Percentiles rank a stretch among this genome's conserved stretches.
These are phyloP conservation scores for Harpalus rubripes DNA, from an alignment of 2,888 invertebrate genomes.

Conservation along the genomic window DNA sequence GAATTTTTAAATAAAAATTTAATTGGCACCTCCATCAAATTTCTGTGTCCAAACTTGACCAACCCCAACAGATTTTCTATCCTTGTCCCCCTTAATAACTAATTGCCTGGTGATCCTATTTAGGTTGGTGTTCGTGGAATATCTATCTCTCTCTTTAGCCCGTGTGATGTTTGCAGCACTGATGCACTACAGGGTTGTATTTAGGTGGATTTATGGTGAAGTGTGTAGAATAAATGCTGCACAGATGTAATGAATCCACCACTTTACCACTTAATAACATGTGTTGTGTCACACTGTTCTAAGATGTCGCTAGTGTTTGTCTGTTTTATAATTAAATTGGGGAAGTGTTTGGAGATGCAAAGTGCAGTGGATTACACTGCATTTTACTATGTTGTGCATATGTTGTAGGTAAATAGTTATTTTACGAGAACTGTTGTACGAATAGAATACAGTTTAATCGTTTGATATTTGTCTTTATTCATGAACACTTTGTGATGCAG, in stretches of 20 bases:
- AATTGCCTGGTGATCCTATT: neutral
- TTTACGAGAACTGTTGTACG: too few relatives aligned
- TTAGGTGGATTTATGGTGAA: constrained; percentile 24
- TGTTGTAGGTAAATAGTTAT: too few relatives aligned
- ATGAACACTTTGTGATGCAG: too few relatives aligned
- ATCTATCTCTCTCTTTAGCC: neutral
- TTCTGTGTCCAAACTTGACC: too few relatives aligned
- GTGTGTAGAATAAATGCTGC: neutral
- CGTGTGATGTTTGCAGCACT: neutral
- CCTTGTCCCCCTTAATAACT: neutral
- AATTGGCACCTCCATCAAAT: too few relatives aligned
- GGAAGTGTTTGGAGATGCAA: neutral
- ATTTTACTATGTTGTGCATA: neutral
- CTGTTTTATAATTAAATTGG: constrained; percentile 1
- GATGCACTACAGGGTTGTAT: constrained; percentile 18
- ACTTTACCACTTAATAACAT: constrained; percentile 14
- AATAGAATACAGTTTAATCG: too few relatives aligned
- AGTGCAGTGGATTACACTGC: neutral
- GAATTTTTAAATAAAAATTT: too few relatives aligned
- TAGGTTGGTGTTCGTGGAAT: neutral
- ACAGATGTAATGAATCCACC: neutral
- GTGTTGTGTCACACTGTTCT: neutral
- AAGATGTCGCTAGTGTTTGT: neutral
- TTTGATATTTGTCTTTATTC: too few relatives aligned
- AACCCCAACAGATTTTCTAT: neutral